Percentiles rank a stretch among this genome's conserved stretches.
phyloP scores from a whole-genome alignment of 2,888 invertebrate species.

The Labia minor region DNA sequence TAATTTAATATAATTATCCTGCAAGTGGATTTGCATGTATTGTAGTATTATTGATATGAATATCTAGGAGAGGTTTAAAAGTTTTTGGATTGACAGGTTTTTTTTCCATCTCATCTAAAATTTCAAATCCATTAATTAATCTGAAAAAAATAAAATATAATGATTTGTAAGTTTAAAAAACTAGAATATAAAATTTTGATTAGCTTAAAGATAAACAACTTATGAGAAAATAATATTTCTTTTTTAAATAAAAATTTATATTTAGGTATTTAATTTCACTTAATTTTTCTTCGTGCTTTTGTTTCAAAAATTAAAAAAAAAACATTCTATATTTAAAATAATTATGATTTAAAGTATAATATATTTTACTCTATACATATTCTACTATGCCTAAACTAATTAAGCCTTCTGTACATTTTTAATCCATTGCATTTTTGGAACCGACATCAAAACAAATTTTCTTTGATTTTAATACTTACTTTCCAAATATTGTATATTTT shows the following conservation, averaged over 20 bases:
- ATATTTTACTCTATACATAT: too few species aligned
- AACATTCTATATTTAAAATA: too few species aligned
- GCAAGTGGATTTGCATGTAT: constrained; percentile 98
- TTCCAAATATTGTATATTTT: constrained; percentile 95
- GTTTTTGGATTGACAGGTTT: constrained; percentile 88
- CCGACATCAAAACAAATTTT: too few species aligned
- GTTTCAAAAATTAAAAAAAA: too few species aligned
- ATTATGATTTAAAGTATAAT: too few species aligned
- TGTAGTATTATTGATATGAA: constrained; percentile 75
- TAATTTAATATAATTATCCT: too few species aligned
- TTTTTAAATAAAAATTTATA: constrained; percentile 1
- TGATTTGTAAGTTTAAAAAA: neutral
- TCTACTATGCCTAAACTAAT: too few species aligned
- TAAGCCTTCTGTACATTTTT: too few species aligned
- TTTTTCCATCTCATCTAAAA: constrained; percentile 91
- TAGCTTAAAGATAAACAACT: constrained; percentile 15
- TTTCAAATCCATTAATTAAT: constrained; percentile 93
- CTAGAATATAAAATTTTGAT: constrained; percentile 18
- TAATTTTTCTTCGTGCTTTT: too few species aligned
- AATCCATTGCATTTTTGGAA: too few species aligned
- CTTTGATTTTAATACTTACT: too few species aligned
- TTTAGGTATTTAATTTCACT: too few species aligned
- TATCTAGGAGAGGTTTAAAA: constrained; percentile 76
- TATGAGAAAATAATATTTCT: constrained; percentile 17
- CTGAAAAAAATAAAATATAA: constrained; percentile 45